phyloP scores from a whole-genome alignment of 2,797 vertebrate species.

The Cirrhinus mrigala region DNA sequence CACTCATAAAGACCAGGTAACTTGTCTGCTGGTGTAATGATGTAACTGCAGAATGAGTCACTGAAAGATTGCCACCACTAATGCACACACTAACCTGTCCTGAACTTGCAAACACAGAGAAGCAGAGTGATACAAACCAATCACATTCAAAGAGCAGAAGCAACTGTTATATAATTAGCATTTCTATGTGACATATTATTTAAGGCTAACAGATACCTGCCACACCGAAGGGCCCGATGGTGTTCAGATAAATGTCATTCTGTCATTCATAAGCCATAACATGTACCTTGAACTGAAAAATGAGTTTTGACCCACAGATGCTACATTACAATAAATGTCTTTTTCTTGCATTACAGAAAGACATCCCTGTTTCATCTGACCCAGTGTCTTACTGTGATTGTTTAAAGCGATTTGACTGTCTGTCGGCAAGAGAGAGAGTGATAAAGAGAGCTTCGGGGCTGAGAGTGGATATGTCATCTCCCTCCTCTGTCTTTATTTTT shows the following conservation, averaged over 20 bases:
- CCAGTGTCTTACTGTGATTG: neutral
- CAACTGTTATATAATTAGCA: slow-evolving; percentile 7
- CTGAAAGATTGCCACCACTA: neutral
- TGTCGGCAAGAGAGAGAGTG: neutral
- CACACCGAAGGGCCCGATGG: neutral
- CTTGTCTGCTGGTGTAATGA: neutral
- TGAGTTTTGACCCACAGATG: slow-evolving; percentile 31
- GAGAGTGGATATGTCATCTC: slow-evolving; percentile 29
- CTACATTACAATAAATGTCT: slow-evolving; percentile 31
- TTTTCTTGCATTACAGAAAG: slow-evolving; percentile 15
- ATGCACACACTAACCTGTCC: neutral
- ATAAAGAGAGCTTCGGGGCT: slow-evolving; percentile 32
- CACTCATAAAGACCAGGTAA: neutral
- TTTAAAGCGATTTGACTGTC: slow-evolving; percentile 14
- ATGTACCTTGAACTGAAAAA: slow-evolving; percentile 16
- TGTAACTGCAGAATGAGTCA: neutral
- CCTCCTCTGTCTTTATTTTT: slow-evolving; percentile 27
- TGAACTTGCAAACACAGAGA: neutral
- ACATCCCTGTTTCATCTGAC: slow-evolving; percentile 13
- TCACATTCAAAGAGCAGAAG: neutral
- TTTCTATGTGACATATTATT: slow-evolving; percentile 20
- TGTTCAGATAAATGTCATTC: slow-evolving; percentile 32
- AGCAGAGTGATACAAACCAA: neutral
- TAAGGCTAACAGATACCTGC: slow-evolving; percentile 5
- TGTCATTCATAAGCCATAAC: slow-evolving; percentile 24